phyloP scores from a whole-genome alignment of 2,113 vertebrate species.

The Lagenorhynchus albirostris region DNA sequence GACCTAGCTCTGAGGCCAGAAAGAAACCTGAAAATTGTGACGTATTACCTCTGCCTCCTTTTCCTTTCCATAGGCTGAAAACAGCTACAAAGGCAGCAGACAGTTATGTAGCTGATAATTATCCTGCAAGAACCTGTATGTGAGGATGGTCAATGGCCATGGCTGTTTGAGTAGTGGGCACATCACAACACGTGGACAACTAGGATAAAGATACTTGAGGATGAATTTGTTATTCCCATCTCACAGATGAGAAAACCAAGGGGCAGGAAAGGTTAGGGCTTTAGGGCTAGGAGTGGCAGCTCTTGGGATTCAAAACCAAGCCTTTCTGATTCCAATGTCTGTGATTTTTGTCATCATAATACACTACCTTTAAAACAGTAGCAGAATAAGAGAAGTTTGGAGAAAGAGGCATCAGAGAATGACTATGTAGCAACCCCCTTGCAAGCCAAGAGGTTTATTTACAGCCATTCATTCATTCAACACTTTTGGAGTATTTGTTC shows the following conservation, averaged over 20 bases:
- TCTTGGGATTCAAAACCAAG: neutral
- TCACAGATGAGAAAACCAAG: conserved; percentile 21
- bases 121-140: neutral
- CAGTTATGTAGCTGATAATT: neutral
- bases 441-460: neutral
- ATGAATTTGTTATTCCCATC: neutral
- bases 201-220: neutral
- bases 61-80: neutral
- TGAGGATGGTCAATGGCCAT: neutral
- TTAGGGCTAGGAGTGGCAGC: neutral
- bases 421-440: neutral
- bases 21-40: neutral
- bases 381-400: neutral
- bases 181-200: neutral
- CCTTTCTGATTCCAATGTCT: neutral
- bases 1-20: neutral
- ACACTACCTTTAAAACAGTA: neutral
- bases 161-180: neutral
- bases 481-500: conserved; percentile 22
- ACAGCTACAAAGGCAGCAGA: neutral
- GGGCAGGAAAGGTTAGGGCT: neutral
- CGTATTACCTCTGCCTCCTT: neutral
- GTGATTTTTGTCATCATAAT: neutral
- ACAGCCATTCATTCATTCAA: neutral
- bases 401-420: neutral